Percentiles rank a stretch among this genome's conserved stretches.
These are phyloP conservation scores for Brachypalpus laphriformis DNA, from an alignment of 2,888 invertebrate genomes.

Conservation along the genomic window DNA sequence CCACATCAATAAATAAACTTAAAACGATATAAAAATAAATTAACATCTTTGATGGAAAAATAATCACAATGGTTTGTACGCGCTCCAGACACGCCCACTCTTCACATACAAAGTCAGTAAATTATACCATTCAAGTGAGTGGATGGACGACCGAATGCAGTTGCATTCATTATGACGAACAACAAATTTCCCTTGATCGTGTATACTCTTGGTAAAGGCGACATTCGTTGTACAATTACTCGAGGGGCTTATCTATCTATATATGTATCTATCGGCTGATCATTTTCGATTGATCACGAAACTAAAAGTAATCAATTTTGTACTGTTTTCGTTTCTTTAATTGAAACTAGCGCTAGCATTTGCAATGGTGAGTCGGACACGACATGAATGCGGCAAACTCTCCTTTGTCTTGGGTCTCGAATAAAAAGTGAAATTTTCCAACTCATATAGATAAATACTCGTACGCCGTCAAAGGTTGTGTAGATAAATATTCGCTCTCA, in stretches of 20 bases:
- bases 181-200: slow-evolving; percentile 33
- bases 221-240: slow-evolving; percentile 29
- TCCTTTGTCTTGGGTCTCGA: slow-evolving; percentile 13
- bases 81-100: slow-evolving; percentile 51
- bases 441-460: slow-evolving; percentile 26
- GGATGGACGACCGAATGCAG: slow-evolving; percentile 13
- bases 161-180: slow-evolving; percentile 4
- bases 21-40: slow-evolving; percentile 45
- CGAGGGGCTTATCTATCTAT: background rate
- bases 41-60: slow-evolving; percentile 45
- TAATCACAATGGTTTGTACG: slow-evolving; percentile 35
- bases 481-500: slow-evolving; percentile 24
- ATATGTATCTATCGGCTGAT: slow-evolving; percentile 21
- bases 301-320: slow-evolving; percentile 57
- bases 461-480: slow-evolving; percentile 14
- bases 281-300: slow-evolving; percentile 64
- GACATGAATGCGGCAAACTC: slow-evolving; percentile 4
- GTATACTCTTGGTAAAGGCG: background rate
- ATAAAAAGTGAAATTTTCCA: slow-evolving; percentile 63
- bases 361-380: slow-evolving; percentile 14
- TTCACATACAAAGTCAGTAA: slow-evolving; percentile 35
- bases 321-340: slow-evolving; percentile 34
- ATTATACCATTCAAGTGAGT: slow-evolving; percentile 49
- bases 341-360: slow-evolving; percentile 27
- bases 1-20: slow-evolving; percentile 31